Evolutionary conservation across 2,113 vertebrate species (phyloP), one percentile per base, ranked within the genome.

Genomic region (Craseonycteris thonglongyai): DNA sequence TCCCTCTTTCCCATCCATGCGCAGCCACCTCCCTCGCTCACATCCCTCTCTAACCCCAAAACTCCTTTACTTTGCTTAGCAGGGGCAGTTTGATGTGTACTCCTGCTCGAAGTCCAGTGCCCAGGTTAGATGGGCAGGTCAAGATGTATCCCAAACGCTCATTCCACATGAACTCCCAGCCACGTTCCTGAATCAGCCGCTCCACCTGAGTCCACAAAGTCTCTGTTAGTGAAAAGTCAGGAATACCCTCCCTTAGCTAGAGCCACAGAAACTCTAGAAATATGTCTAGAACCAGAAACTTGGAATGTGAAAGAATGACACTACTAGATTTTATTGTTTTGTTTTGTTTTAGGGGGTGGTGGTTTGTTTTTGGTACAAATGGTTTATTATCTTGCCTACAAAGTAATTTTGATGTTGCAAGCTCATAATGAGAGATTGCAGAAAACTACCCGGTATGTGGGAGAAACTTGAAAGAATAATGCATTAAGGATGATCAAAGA

Each of bases 81-180:
- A 98, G 98, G 0, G 99, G 99, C 83, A 99, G 97, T 93, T 98
- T 99, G 98, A 99, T 97, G 91, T 99, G 99, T 47, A 99, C 99
- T 0, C 99, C 99, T 0, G 99, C 99, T 51, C 99, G 98, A 93
- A 99, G 98, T 33, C 99, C 99, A 0, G 99, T 99, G 93, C 99
- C 99, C 93, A 99, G 97, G 97, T 99, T 99, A 96, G 99, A 99
- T 0, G 99, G 99, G 93, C 99, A 99, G 45, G 99, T 98, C 82
- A 99, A 97, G 97, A 99, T 98, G 97, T 99, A 99, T 15, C 99
- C 99, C 96, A 99, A 98, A 56, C 98, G 97, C 72, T 99, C 98
- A 0, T 99, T 99, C 99, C 99, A 99, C 99, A 99, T 99, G 97
- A 99, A 99, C 96, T 99, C 99, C 99, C 98, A 99, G 96, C 99